phyloP scores from a whole-genome alignment of 1,140 invertebrate genomes.

The Drosophila eugracilis region DNA sequence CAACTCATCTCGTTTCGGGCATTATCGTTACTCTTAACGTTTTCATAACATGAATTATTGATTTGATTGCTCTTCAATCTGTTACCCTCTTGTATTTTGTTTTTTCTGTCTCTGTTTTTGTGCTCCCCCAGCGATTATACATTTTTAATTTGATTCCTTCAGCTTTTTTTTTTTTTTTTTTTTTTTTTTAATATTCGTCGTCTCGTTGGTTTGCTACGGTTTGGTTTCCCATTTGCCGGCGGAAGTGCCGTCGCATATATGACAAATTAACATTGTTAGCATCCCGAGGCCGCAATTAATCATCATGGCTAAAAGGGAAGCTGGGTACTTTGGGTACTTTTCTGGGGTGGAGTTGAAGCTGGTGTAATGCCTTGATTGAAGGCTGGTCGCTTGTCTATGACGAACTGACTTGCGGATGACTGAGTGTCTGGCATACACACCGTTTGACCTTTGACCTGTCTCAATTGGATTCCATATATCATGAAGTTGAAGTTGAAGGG shows the following conservation, averaged over 20 bases:
- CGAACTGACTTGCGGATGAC: constrained; percentile 35
- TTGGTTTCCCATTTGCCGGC: constrained; percentile 33
- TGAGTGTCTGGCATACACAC: constrained; percentile 18
- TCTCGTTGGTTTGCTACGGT: constrained; percentile 21
- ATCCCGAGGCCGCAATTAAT: constrained; percentile 72
- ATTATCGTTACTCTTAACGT: constrained; percentile 69
- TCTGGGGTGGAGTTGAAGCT: not conserved
- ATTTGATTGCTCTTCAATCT: constrained; percentile 71
- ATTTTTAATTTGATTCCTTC: constrained; percentile 81
- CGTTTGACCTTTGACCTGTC: constrained; percentile 31
- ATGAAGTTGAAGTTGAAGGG: not conserved
- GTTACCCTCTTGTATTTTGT: not conserved
- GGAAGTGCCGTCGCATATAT: constrained; percentile 64
- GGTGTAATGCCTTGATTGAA: constrained; percentile 54
- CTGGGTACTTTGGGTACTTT: not conserved
- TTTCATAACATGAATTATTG: constrained; percentile 80
- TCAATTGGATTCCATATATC: not conserved
- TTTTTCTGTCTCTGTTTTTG: not conserved
- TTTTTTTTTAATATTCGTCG: no score
- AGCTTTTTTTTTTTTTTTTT: no score
- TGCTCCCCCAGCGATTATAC: constrained; percentile 68
- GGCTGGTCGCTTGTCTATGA: constrained; percentile 33
- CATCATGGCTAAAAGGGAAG: constrained; percentile 38
- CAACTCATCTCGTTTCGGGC: constrained; percentile 32
- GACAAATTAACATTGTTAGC: constrained; percentile 82